A percentile compares a stretch with the other conserved stretches of the same genome.
Conservation (phyloP, 2,113 vertebrate genomes). For the Pomatostomus ruficeps region DNA sequence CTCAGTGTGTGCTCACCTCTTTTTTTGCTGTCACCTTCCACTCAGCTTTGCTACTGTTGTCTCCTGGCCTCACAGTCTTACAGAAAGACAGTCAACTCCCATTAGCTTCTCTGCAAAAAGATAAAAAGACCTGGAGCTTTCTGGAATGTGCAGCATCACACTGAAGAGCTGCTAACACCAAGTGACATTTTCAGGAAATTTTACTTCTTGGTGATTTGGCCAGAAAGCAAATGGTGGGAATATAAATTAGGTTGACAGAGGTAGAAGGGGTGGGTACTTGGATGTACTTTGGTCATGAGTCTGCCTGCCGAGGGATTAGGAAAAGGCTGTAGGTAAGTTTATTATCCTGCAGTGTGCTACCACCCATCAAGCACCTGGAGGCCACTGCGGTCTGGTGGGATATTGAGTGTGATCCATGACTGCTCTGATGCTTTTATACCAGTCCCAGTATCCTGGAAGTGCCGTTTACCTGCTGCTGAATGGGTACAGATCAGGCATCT, state of each 20-base stretch:
- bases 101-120: not conserved
- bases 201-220: not conserved
- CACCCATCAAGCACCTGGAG: rapidly evolving
- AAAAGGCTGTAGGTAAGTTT: not conserved
- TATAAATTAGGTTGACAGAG: not conserved
- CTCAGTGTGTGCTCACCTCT: not conserved
- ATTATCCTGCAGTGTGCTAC: not conserved
- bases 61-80: not conserved
- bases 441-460: not conserved
- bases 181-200: not conserved
- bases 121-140: not conserved
- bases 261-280: not conserved
- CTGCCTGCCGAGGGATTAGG: not conserved
- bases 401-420: not conserved
- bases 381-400: not conserved
- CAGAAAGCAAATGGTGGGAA: not conserved
- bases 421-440: not conserved
- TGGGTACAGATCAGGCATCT: rapidly evolving
- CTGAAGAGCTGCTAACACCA: not conserved
- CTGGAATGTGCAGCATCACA: not conserved
- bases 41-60: not conserved
- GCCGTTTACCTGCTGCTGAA: not conserved
- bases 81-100: not conserved
- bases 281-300: not conserved
- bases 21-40: not conserved